Evolutionary conservation across 2,113 vertebrate genomes (phyloP), one percentile per base, ranked within the genome.

Genomic region (Symphodus melops): DNA sequence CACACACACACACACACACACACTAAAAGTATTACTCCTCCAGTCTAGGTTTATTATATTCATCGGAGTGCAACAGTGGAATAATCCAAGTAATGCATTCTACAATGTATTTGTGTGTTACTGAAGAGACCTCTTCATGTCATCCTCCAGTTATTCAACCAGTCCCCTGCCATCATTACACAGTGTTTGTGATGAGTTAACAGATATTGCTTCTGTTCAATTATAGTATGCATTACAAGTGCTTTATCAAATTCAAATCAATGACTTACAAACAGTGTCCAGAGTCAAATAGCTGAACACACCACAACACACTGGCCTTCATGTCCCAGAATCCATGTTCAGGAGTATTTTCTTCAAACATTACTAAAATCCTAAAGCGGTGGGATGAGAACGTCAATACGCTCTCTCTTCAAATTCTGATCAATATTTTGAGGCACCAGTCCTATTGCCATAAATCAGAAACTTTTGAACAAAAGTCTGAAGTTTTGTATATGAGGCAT

Each of bases 331-430:
- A 63, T 20, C 21, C 51, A 44, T 68, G 58, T 57, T 44, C 42
- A 33, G 28, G 28, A 33, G 28, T 17, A 28, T 48, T 66, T 42
- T 56, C 52, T 68, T 64, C 12, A 68, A 1, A 33, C 21, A 77
- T n/a, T 0, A 37, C 33, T 36, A n/a, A 8, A 55, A 9, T 48
- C 9, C 41, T 36, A 36, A 9, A 19, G 25, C 48, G 55, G 39
- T 12, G 11, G 57, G 61, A 75, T 62, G 70, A 71, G 19, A 74
- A n/a, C n/a, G n/a, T n/a, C 54, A 3, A 66, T 66, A 54, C 8
- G 0, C 9, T 52, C 57, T 63, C 73, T 49, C 58, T 48, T 61
- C 49, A 67, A 1, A 19, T 51, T 7, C 44, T 1, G 56, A 33
- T 48, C 46, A 66, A 46, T 13, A 13, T 56, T 52, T 57, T 23